Evolutionary conservation across 2,797 vertebrate genomes (phyloP).

Genomic region (Silurus aristotelis): DNA sequence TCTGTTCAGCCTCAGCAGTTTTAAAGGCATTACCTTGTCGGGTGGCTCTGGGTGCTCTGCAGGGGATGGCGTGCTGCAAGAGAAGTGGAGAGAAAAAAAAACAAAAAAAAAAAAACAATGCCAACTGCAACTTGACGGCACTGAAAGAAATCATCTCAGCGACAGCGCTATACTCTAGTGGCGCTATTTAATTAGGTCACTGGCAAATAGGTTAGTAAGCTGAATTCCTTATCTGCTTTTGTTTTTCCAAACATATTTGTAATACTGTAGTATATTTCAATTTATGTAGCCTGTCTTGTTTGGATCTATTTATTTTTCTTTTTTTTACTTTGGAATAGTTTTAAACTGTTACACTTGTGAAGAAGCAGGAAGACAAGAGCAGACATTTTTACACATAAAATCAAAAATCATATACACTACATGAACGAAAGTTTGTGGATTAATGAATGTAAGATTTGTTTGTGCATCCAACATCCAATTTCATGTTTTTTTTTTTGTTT

Average conservation of each 20-base stretch:
- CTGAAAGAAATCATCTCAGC: conserved; percentile 48
- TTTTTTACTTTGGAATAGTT: neutral
- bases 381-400: neutral
- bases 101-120: conserved; percentile 31
- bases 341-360: neutral
- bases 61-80: conserved; percentile 45
- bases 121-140: conserved; percentile 50
- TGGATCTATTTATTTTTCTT: neutral
- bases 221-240: conserved; percentile 48
- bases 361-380: neutral
- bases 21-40: conserved; percentile 61
- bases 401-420: neutral
- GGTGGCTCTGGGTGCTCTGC: conserved; percentile 58
- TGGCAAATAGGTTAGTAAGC: conserved; percentile 55
- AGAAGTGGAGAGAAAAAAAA: conserved; percentile 17
- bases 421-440: too few species aligned
- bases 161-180: conserved; percentile 54
- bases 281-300: conserved; percentile 22
- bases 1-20: conserved; percentile 63
- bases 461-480: too few species aligned
- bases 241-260: conserved; percentile 40
- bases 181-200: conserved; percentile 55
- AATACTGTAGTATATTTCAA: conserved; percentile 26
- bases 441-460: too few species aligned
- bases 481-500: too few species aligned